Percentiles rank a stretch among this genome's conserved stretches.
Conservation (phyloP, 1,140 invertebrate species). For the Teleopsis dalmanni region DNA sequence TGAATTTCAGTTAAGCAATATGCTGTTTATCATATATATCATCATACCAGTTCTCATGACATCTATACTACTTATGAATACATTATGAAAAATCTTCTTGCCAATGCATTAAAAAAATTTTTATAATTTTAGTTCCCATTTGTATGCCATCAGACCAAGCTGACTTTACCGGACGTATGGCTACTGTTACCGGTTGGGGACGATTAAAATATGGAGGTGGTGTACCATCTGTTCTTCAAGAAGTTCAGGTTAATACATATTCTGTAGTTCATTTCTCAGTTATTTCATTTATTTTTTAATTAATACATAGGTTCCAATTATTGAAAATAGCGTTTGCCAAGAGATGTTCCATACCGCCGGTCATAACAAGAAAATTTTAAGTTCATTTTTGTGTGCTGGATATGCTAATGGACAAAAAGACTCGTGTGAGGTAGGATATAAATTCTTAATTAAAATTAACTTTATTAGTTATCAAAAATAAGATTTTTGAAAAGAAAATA, state of each 20-base stretch:
- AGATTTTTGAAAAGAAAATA: too few species aligned
- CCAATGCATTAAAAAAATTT: too few species aligned
- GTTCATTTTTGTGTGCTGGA: conserved; percentile 89
- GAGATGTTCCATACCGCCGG: conserved; percentile 88
- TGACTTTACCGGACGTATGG: conserved; percentile 75
- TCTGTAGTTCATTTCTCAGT: background rate
- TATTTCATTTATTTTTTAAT: background rate
- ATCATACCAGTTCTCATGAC: too few species aligned
- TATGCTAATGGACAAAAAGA: conserved; percentile 88
- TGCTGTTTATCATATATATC: too few species aligned
- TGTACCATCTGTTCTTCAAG: conserved; percentile 80
- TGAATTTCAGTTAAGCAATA: too few species aligned
- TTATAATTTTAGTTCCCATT: conserved; percentile 76
- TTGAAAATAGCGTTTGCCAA: conserved; percentile 85
- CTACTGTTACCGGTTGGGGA: conserved; percentile 75
- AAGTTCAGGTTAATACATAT: conserved; percentile 69
- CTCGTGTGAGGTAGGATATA: conserved; percentile 87
- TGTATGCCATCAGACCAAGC: conserved; percentile 78
- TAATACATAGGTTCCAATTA: conserved; percentile 65
- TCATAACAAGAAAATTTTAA: conserved; percentile 77
- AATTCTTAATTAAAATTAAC: too few species aligned
- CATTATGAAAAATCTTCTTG: too few species aligned
- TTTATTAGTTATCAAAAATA: too few species aligned
- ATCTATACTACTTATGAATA: too few species aligned
- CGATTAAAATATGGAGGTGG: conserved; percentile 68